Evolutionary conservation across 2,113 vertebrate genomes (phyloP).

Genomic region (Vombatus ursinus): DNA sequence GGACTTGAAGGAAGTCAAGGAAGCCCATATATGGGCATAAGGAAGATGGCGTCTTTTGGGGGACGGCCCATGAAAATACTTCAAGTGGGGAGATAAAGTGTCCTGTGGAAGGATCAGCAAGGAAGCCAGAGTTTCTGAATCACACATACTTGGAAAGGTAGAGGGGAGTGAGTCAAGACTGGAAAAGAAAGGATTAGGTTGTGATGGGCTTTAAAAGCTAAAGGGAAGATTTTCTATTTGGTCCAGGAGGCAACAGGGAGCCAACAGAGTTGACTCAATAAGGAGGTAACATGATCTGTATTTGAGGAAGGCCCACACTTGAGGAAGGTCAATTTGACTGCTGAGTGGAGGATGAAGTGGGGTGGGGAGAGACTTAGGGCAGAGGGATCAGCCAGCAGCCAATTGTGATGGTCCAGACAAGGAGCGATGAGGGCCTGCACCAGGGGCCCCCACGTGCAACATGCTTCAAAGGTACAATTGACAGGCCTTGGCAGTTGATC

Average conservation of each 20-base stretch:
- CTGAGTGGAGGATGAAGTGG: background rate
- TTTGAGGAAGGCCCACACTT: background rate
- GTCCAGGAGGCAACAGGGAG: background rate
- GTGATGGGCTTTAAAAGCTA: background rate
- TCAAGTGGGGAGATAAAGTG: background rate
- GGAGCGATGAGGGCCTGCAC: background rate
- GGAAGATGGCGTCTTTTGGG: background rate
- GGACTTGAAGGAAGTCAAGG: background rate
- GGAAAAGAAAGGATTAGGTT: background rate
- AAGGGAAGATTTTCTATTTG: background rate
- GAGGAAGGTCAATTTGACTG: background rate
- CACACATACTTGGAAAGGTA: background rate
- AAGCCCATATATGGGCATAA: background rate
- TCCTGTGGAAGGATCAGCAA: too few relatives aligned
- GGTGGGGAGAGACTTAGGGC: background rate
- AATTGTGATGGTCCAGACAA: background rate
- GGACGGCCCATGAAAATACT: background rate
- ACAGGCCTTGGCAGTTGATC: background rate
- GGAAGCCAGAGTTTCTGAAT: background rate
- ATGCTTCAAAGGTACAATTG: background rate
- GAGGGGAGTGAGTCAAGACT: background rate
- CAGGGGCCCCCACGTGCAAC: background rate
- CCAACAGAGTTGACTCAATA: background rate
- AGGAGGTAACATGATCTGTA: background rate
- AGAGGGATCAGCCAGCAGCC: background rate